phyloP scores from a whole-genome alignment of 92 coral and sea anemone species.

The Scolanthus callimorphus region DNA sequence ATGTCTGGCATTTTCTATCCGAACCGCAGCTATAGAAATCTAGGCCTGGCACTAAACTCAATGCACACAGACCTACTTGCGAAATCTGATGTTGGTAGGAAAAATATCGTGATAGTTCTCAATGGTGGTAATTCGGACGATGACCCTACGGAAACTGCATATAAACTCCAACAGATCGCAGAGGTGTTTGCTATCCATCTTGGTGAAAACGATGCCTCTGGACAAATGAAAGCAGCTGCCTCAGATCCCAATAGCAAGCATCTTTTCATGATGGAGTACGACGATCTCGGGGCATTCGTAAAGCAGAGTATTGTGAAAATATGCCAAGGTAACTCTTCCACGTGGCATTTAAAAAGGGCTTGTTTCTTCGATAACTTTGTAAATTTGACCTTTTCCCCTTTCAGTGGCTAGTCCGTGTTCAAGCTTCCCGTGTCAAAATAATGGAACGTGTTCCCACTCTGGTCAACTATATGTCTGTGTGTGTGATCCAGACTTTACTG shows the following conservation, averaged over 20 bases:
- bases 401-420: constrained; percentile 6
- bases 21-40: not conserved
- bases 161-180: not conserved
- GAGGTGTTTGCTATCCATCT: not conserved
- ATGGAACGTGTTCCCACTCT: not conserved
- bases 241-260: constrained; percentile 2
- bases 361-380: not conserved
- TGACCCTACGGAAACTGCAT: constrained; percentile 1
- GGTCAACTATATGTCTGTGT: not conserved
- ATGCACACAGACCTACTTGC: not conserved
- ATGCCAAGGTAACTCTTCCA: not conserved
- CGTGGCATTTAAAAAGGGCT: too few relatives aligned
- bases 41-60: not conserved
- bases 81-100: not conserved
- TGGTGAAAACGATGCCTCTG: not conserved
- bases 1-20: constrained; percentile 1
- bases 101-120: not conserved
- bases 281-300: not conserved
- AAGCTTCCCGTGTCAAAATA: constrained; percentile 1
- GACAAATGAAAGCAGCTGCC: constrained; percentile 9
- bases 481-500: not conserved
- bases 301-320: not conserved
- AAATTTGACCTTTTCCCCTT: not conserved
- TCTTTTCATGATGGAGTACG: not conserved
- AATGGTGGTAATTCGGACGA: not conserved